Conservation (phyloP, 1,140 invertebrate species). For the Diprion similis region DNA sequence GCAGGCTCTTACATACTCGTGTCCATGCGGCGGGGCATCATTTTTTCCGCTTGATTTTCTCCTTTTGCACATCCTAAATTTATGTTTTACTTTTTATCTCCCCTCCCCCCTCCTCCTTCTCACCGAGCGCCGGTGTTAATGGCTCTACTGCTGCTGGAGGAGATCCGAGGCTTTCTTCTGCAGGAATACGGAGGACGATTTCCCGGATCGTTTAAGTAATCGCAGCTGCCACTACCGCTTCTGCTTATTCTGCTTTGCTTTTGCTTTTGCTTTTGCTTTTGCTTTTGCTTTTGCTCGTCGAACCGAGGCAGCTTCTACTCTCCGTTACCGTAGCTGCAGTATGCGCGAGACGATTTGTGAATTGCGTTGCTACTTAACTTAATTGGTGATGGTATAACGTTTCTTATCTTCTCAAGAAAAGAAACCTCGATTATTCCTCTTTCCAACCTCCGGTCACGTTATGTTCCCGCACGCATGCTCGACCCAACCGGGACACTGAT, state of each 20-base stretch:
- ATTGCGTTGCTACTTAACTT: not conserved
- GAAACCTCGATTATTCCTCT: not conserved
- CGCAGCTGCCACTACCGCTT: not conserved
- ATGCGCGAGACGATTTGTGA: not conserved
- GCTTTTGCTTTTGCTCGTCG: too few species aligned
- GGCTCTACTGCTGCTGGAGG: too few species aligned
- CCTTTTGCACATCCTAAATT: too few species aligned
- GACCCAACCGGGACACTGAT: not conserved
- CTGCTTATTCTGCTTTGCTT: not conserved
- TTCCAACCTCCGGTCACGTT: not conserved
- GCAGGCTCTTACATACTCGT: too few species aligned
- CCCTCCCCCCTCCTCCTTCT: too few species aligned
- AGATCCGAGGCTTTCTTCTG: not conserved
- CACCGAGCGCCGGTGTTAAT: too few species aligned
- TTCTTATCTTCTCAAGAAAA: not conserved
- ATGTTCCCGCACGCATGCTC: not conserved
- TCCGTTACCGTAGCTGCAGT: not conserved
- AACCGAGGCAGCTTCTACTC: too few species aligned
- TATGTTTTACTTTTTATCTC: too few species aligned
- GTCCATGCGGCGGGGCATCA: too few species aligned
- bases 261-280: not conserved
- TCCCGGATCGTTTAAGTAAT: not conserved
- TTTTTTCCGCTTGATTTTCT: too few species aligned
- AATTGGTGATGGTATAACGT: constrained; percentile 1
- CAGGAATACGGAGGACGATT: not conserved